phyloP scores from a whole-genome alignment of 2,888 invertebrate genomes.

The Craniophora ligustri region DNA sequence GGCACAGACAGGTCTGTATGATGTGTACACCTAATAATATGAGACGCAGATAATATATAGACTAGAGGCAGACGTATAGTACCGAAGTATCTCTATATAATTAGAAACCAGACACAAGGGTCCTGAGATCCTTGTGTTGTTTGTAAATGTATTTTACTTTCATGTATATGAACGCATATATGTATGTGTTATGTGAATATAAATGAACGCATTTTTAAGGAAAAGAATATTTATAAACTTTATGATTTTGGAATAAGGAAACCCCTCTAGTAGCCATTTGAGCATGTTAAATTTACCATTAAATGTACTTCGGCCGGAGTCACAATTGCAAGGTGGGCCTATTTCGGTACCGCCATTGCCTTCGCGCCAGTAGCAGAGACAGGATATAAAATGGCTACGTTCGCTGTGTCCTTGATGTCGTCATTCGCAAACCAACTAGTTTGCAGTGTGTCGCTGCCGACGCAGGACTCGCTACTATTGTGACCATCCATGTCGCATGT shows the following conservation, averaged over 20 bases:
- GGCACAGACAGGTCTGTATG: constrained; percentile 33
- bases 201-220: too few relatives aligned
- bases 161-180: too few relatives aligned
- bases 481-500: constrained; percentile 40
- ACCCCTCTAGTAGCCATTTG: too few relatives aligned
- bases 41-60: not conserved
- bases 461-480: constrained; percentile 21
- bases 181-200: too few relatives aligned
- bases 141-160: too few relatives aligned
- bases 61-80: not conserved
- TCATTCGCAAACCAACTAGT: constrained; percentile 62
- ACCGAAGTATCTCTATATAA: not conserved
- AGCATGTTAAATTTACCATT: too few relatives aligned
- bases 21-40: constrained; percentile 17
- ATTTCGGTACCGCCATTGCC: constrained; percentile 60
- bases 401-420: constrained; percentile 50
- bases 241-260: too few relatives aligned
- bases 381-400: constrained; percentile 63
- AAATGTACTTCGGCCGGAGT: too few relatives aligned
- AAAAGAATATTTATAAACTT: too few relatives aligned
- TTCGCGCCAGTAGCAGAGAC: constrained; percentile 60
- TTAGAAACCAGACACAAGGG: not conserved
- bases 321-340: constrained; percentile 49
- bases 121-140: too few relatives aligned
- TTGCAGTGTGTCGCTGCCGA: constrained; percentile 45